Evolutionary conservation across 2,113 vertebrate species (phyloP).

Genomic region (Ammodytes marinus): DNA sequence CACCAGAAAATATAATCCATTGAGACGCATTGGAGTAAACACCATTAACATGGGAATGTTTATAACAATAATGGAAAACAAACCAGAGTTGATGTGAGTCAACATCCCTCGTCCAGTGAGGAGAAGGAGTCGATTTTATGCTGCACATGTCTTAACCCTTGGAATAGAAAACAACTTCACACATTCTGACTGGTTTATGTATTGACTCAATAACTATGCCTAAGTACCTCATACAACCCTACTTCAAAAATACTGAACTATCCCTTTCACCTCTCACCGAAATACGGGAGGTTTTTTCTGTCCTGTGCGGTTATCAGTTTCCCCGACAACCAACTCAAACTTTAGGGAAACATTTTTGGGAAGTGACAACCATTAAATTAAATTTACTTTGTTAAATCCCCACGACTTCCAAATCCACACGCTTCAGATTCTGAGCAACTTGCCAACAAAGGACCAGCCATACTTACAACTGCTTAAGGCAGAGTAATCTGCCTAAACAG

Average conservation of each 20-base stretch:
- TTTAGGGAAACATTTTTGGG: not conserved
- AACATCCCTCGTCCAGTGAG: not conserved
- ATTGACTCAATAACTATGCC: not conserved
- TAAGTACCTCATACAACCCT: no score
- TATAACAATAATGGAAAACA: constrained; percentile 4
- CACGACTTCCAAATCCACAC: not conserved
- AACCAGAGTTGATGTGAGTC: not conserved
- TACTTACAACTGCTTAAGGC: not conserved
- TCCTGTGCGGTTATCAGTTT: not conserved
- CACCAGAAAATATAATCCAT: not conserved
- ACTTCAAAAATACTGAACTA: no score
- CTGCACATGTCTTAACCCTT: not conserved
- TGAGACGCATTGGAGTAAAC: constrained; percentile 22
- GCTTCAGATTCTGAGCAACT: not conserved
- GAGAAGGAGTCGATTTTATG: not conserved
- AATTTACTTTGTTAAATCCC: not conserved
- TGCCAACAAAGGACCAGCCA: not conserved
- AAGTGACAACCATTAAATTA: not conserved
- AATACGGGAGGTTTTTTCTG: not conserved
- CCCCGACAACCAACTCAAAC: not conserved
- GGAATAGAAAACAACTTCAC: not conserved
- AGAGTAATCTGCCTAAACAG: not conserved
- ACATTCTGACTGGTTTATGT: not conserved
- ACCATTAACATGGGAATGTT: constrained; percentile 32
- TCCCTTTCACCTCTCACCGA: no score